Evolutionary conservation across 2,113 vertebrate genomes (phyloP), one percentile per base, ranked within the genome.

Genomic region (Cardinalis cardinalis): DNA sequence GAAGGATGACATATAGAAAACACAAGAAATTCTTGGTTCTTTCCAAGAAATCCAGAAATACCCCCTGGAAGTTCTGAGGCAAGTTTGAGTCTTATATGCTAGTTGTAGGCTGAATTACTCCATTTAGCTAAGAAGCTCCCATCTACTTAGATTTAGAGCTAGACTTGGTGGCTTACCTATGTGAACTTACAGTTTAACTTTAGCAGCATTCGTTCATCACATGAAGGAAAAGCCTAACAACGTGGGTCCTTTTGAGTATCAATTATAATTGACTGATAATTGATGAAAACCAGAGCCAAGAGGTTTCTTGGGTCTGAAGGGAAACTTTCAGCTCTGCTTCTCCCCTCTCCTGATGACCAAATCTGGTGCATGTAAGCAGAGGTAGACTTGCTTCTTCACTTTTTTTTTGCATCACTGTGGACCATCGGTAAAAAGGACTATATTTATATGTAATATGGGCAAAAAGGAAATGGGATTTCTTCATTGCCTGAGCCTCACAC

Each of bases 331-430:
- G 2, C 20, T 81, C 74, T 49, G 24, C 14, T 72, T 66, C 61
- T 78, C 23, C 29, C 4, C 5, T 64, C 18, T 36, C 4, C 17
- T 56, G 24, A 3, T 2, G 0, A 69, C 75, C 31, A 24, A 53
- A 49, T 21, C 31, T 43, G 19, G 14, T 4, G 3, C 3, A 6
- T 5, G 3, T 31, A 40, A 65, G 29, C 6, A 56, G 65, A 65
- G 26, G 13, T 31, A 34, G 12, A 5, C 8, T 72, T 51, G 15
- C 3, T 79, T 64, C 29, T 69, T 82, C 0, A 0, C 5, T 64
- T 63, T 23, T 64, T 63, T 23, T 34, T 58, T 19, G 16, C 49
- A 1, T 34, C 29, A 14, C 5, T 34, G 7, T 26, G 6, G 41
- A 44, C 8, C 12, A 38, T n/a, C 74, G 26, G 8, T 46, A 61